Percentiles rank a stretch among this genome's conserved stretches.
phyloP scores from a whole-genome alignment of 2,113 vertebrate genomes.

The Promerops cafer region DNA sequence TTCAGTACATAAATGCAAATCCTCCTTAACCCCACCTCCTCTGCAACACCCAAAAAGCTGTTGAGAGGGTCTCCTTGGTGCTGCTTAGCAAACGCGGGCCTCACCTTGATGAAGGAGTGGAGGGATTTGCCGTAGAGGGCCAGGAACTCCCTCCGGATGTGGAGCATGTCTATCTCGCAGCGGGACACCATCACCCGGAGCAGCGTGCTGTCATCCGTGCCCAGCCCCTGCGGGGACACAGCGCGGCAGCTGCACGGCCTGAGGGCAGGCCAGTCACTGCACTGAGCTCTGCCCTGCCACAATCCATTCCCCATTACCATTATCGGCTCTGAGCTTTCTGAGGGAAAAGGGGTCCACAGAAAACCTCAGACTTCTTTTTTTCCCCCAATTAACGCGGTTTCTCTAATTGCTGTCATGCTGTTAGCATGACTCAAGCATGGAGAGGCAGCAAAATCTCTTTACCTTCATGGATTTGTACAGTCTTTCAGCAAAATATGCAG shows the following conservation, averaged over 20 bases:
- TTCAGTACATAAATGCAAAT: neutral
- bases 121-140: slow-evolving; percentile 89
- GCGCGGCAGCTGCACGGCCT: neutral
- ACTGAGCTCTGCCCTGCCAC: no score
- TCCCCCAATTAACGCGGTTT: rapidly evolving
- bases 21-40: neutral
- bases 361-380: neutral
- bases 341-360: neutral
- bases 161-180: slow-evolving; percentile 89
- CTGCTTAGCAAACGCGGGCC: neutral
- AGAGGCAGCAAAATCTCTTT: slow-evolving; percentile 8
- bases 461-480: slow-evolving; percentile 98
- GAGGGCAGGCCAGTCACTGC: no score
- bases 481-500: slow-evolving; percentile 89
- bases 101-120: slow-evolving; percentile 94
- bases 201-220: slow-evolving; percentile 88
- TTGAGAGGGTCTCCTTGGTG: neutral
- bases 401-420: neutral
- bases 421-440: neutral
- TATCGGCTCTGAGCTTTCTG: neutral
- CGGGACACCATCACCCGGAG: slow-evolving; percentile 94
- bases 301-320: no score
- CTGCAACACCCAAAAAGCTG: neutral
- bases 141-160: slow-evolving; percentile 87
- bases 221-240: slow-evolving; percentile 77